A percentile compares a stretch with the other conserved stretches of the same genome.
Conservation (phyloP, 2,113 vertebrate species). For the Anarrhichthys ocellatus region DNA sequence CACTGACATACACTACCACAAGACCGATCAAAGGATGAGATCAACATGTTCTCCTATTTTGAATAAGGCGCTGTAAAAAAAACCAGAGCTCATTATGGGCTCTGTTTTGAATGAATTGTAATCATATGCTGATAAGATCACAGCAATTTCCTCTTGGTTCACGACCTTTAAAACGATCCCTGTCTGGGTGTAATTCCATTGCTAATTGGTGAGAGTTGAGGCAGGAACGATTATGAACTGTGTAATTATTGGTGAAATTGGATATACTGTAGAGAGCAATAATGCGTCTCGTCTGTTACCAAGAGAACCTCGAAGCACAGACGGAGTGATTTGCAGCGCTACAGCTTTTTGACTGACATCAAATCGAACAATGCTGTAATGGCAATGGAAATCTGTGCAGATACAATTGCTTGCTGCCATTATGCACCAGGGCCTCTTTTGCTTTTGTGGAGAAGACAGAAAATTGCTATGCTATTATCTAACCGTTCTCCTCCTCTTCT, state of each 20-base stretch:
- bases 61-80: constrained; percentile 15
- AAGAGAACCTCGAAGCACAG: constrained; percentile 41
- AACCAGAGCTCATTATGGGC: constrained; percentile 1
- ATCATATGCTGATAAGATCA: constrained; percentile 44
- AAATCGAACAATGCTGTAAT: constrained; percentile 69
- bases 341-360: constrained; percentile 70
- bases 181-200: constrained; percentile 46
- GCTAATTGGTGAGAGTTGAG: constrained; percentile 48
- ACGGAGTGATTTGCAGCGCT: constrained; percentile 36
- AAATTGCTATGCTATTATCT: constrained; percentile 77
- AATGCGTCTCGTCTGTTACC: constrained; percentile 31
- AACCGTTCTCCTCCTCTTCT: constrained; percentile 51
- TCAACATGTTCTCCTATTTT: constrained; percentile 17
- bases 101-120: constrained; percentile 25
- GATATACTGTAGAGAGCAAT: constrained; percentile 38
- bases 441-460: constrained; percentile 72
- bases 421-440: constrained; percentile 69
- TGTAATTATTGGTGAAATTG: constrained; percentile 58
- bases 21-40: constrained; percentile 22
- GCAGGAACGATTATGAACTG: constrained; percentile 53
- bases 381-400: constrained; percentile 76
- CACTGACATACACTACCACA: neutral
- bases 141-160: constrained; percentile 56
- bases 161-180: constrained; percentile 53
- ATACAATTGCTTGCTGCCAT: constrained; percentile 73